These are phyloP conservation scores for Ornithorhynchus anatinus DNA, from an alignment of 2,113 vertebrate species.

Conservation along the genomic window DNA sequence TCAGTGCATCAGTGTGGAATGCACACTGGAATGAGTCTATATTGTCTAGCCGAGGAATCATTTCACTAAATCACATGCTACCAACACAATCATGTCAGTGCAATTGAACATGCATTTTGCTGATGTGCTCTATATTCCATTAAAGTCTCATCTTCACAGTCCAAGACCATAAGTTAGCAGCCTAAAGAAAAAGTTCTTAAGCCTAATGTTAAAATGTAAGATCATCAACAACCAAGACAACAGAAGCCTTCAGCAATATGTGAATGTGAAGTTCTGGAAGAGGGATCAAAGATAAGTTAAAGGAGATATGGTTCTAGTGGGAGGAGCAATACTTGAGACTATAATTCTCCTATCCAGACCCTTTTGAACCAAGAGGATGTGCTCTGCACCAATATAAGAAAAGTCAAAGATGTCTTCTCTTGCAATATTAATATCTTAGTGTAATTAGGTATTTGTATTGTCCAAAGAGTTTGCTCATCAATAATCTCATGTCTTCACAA, in stretches of 20 bases:
- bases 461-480: too few relatives aligned
- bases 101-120: slow-evolving; percentile 55
- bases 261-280: not conserved
- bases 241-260: not conserved
- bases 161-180: slow-evolving; percentile 34
- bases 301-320: too few relatives aligned
- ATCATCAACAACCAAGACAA: slow-evolving; percentile 16
- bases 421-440: too few relatives aligned
- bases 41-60: slow-evolving; percentile 48
- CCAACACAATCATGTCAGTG: slow-evolving; percentile 40
- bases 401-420: too few relatives aligned
- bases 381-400: not conserved
- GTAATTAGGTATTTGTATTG: too few relatives aligned
- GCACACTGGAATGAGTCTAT: slow-evolving; percentile 13
- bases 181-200: slow-evolving; percentile 49
- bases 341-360: not conserved
- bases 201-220: slow-evolving; percentile 36
- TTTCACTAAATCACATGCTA: slow-evolving; percentile 30
- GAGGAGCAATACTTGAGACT: too few relatives aligned
- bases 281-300: not conserved
- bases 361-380: not conserved
- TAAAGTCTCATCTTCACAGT: slow-evolving; percentile 53
- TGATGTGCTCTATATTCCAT: slow-evolving; percentile 52
- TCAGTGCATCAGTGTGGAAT: not conserved
- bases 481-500: too few relatives aligned